Conservation (phyloP, 2,888 invertebrate species). For the Rhopalosiphum nymphaeae region DNA sequence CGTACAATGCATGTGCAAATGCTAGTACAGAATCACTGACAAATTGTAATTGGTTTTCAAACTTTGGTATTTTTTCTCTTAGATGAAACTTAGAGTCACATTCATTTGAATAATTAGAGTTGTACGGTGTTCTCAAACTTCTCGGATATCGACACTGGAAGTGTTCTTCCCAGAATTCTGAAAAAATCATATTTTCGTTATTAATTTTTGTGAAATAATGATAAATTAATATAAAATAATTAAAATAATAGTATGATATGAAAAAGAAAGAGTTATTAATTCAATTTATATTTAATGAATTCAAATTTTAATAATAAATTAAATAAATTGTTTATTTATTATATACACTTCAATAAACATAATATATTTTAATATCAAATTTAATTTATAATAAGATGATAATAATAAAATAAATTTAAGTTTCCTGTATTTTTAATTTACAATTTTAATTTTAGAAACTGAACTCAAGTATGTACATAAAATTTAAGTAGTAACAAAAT, state of each 20-base stretch:
- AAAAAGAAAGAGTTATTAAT: background rate
- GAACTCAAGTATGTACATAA: background rate
- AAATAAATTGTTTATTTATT: background rate
- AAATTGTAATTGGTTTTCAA: conserved; percentile 95
- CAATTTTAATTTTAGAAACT: background rate
- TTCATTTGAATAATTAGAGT: conserved; percentile 77
- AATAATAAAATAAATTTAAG: background rate
- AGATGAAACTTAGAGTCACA: conserved; percentile 87
- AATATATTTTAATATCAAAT: no score
- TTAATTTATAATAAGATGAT: background rate
- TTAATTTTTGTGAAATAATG: background rate
- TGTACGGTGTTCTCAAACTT: conserved; percentile 85
- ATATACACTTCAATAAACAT: background rate
- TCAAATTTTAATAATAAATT: background rate
- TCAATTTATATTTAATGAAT: background rate
- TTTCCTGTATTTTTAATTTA: background rate
- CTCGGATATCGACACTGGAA: conserved; percentile 90
- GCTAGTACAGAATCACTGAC: conserved; percentile 97
- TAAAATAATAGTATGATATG: background rate
- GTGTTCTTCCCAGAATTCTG: conserved; percentile 96
- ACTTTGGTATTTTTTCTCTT: conserved; percentile 82
- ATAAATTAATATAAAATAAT: background rate
- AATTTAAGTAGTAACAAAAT: background rate
- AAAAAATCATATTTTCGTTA: conserved; percentile 12
- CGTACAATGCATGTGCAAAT: conserved; percentile 85